Percentiles rank a stretch among this genome's conserved stretches.
These are phyloP conservation scores for Ammospiza nelsoni DNA, from an alignment of 2,113 vertebrate genomes.

Conservation along the genomic window DNA sequence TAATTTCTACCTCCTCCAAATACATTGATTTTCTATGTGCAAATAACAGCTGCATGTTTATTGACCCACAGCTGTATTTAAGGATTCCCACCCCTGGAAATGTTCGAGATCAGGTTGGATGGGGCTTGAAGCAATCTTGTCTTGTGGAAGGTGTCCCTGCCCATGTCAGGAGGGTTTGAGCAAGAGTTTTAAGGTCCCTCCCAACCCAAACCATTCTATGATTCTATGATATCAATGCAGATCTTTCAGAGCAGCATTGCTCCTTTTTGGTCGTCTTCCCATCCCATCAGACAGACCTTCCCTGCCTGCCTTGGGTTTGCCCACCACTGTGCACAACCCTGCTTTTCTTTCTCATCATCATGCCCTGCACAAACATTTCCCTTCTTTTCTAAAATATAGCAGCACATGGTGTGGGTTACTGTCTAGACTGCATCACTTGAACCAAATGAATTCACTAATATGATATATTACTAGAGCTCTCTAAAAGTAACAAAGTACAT, in stretches of 20 bases:
- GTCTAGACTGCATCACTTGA: conserved; percentile 46
- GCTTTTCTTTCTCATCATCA: neutral
- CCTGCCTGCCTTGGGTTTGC: neutral
- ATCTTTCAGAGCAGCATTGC: neutral
- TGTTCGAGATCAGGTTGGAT: neutral
- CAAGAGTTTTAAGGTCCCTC: neutral
- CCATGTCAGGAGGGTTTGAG: neutral
- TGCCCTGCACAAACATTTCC: neutral
- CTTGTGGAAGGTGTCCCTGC: neutral
- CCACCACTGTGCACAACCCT: neutral
- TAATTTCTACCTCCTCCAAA: neutral
- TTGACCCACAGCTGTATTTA: neutral
- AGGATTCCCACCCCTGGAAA: neutral
- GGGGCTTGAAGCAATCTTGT: neutral
- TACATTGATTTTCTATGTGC: neutral
- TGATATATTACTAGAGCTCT: neutral
- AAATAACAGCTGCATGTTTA: neutral
- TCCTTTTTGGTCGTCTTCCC: fast-evolving
- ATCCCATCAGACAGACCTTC: neutral
- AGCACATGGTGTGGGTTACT: neutral
- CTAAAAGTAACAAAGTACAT: conserved; percentile 20
- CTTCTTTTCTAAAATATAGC: neutral
- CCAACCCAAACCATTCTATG: neutral
- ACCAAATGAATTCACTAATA: neutral
- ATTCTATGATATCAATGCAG: neutral